These are phyloP conservation scores for Lucilia cuprina DNA, from an alignment of 1,140 invertebrate genomes.

Conservation along the genomic window DNA sequence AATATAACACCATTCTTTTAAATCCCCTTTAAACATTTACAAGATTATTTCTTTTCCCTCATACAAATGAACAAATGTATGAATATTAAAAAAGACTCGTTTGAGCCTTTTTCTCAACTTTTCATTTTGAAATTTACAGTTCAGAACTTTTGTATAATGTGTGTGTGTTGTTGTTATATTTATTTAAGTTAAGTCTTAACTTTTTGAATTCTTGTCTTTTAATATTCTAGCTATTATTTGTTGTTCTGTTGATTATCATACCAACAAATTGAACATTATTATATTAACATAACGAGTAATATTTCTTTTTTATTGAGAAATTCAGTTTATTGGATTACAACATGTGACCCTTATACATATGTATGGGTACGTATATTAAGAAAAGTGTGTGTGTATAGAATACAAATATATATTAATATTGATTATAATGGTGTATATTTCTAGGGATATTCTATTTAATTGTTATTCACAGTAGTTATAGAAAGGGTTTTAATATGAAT, in stretches of 20 bases:
- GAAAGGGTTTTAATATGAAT: too few species aligned
- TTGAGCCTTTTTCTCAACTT: background rate
- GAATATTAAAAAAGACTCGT: background rate
- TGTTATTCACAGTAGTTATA: too few species aligned
- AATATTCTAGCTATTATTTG: background rate
- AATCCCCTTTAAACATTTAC: too few species aligned
- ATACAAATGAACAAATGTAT: background rate
- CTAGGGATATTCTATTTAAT: too few species aligned
- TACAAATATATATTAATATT: too few species aligned
- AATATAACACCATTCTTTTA: too few species aligned
- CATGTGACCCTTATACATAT: constrained; percentile 8
- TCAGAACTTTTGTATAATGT: background rate
- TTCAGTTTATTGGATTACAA: constrained; percentile 15
- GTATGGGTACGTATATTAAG: background rate
- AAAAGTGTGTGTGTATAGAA: too few species aligned
- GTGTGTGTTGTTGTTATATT: background rate
- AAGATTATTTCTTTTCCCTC: too few species aligned
- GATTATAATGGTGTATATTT: too few species aligned
- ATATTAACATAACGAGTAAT: background rate
- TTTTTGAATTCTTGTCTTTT: background rate
- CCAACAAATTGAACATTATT: background rate
- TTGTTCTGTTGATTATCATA: background rate
- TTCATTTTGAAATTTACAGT: background rate
- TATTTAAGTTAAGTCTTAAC: background rate
- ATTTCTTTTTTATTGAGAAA: background rate